Evolutionary conservation across 2,113 vertebrate genomes (phyloP), one percentile per base, ranked within the genome.

Genomic region (Oncorhynchus masou): DNA sequence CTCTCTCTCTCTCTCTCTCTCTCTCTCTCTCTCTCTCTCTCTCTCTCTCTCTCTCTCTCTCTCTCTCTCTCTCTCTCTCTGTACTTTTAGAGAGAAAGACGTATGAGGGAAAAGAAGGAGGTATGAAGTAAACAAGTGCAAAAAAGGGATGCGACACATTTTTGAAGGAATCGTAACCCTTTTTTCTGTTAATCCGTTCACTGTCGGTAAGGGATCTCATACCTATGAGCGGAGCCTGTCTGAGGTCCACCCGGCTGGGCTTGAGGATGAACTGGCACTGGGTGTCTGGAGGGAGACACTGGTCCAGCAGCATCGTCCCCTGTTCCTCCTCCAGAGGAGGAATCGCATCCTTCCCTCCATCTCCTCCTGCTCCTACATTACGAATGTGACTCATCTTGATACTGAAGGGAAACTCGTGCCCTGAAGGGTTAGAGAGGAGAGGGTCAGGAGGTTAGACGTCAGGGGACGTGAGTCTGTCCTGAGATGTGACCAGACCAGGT

Each of bases 321-420:
- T 85, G 78, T 45, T 76, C 62, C 62, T 88, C 85, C 0, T 88
- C 84, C 0, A 11, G 78, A 5, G 83, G 72, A 2, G 79, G 3
- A 0, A 57, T 25, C 0, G 73, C 48, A 20, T 73, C 77, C 51
- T 54, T 54, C 5, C 29, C 68, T 62, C 2, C 68, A 67, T 9
- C 39, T 45, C 39, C 39, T 45, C 39, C 51, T 20, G 71, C 22
- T 15, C 51, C 51, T 16, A 4, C 51, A 3, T 27, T 81, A 48
- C 73, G 86, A 25, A 66, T 68, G 74, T 98, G 96, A 87, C 93
- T 97, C 95, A 97, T 98, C 93, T 97, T 96, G 86, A 99, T 98
- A 76, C 94, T 95, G 86, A 97, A 98, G 74, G 97, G 97, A 85
- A 95, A 97, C 88, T 99, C 97, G 0, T 99, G 97, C 74, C 97